Conservation (phyloP, 2,113 vertebrate genomes). For the Synchiropus splendidus region DNA sequence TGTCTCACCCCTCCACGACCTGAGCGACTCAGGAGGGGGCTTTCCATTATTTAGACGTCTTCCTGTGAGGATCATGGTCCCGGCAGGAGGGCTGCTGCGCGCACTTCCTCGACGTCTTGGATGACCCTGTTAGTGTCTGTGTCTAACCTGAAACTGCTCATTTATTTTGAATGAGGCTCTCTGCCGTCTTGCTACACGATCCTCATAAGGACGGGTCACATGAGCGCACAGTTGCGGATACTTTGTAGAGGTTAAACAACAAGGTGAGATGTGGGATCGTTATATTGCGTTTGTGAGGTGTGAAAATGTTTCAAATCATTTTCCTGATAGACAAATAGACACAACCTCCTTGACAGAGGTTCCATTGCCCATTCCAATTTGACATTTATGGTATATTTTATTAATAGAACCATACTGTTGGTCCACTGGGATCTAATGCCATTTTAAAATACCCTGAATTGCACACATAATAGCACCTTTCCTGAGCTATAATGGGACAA, state of each 20-base stretch:
- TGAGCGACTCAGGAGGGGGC: conserved; percentile 9
- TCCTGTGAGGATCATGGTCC: conserved; percentile 25
- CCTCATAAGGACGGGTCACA: conserved; percentile 18
- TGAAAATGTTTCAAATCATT: too few relatives aligned
- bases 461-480: too few relatives aligned
- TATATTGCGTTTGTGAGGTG: too few relatives aligned
- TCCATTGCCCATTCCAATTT: too few relatives aligned
- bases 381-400: too few relatives aligned
- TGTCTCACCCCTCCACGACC: conserved; percentile 13
- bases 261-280: not conserved
- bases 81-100: conserved; percentile 9
- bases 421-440: too few relatives aligned
- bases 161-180: conserved; percentile 60
- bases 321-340: too few relatives aligned
- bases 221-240: conserved; percentile 6
- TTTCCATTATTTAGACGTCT: conserved; percentile 34
- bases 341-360: not conserved
- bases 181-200: conserved; percentile 32
- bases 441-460: too few relatives aligned
- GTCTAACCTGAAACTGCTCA: conserved; percentile 36
- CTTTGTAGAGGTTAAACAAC: not conserved
- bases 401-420: too few relatives aligned
- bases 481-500: too few relatives aligned
- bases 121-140: conserved; percentile 15
- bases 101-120: conserved; percentile 21